Percentiles rank a stretch among this genome's conserved stretches.
These are phyloP conservation scores for Zoanthus solanderi DNA, from an alignment of 92 coral and sea anemone genomes.

Conservation along the genomic window DNA sequence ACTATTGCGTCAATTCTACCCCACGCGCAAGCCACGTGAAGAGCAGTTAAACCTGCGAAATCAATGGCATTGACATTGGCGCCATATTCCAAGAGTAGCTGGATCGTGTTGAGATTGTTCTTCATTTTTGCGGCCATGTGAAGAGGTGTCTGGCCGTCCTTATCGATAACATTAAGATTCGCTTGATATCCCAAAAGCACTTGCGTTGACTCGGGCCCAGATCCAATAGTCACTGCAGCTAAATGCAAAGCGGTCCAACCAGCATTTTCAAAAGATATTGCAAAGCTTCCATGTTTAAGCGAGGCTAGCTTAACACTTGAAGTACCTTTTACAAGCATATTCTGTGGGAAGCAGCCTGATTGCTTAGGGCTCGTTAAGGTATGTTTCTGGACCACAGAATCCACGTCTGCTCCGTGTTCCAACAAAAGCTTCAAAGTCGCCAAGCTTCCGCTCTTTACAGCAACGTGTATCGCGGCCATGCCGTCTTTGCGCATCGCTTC, in stretches of 20 bases:
- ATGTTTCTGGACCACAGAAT: not conserved
- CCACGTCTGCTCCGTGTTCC: conserved; percentile 18
- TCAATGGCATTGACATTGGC: conserved; percentile 28
- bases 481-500: conserved; percentile 24
- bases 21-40: conserved; percentile 43
- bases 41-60: conserved; percentile 24
- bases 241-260: conserved; percentile 31
- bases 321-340: no score
- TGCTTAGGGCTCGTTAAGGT: not conserved
- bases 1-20: conserved; percentile 8
- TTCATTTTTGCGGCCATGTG: conserved; percentile 27
- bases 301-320: not conserved
- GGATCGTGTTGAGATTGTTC: conserved; percentile 17
- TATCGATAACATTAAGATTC: conserved; percentile 31
- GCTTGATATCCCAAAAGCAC: conserved; percentile 25
- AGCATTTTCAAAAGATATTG: conserved; percentile 19
- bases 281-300: not conserved
- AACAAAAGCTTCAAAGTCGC: conserved; percentile 1
- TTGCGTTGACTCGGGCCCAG: conserved; percentile 11
- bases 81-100: conserved; percentile 5
- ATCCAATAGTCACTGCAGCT: conserved; percentile 11
- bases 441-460: conserved; percentile 18
- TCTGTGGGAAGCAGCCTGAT: no score
- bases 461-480: conserved; percentile 22
- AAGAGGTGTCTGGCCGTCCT: conserved; percentile 30